Evolutionary conservation across 2,797 vertebrate species (phyloP), one percentile per base, ranked within the genome.

Genomic region (Coilia nasus): DNA sequence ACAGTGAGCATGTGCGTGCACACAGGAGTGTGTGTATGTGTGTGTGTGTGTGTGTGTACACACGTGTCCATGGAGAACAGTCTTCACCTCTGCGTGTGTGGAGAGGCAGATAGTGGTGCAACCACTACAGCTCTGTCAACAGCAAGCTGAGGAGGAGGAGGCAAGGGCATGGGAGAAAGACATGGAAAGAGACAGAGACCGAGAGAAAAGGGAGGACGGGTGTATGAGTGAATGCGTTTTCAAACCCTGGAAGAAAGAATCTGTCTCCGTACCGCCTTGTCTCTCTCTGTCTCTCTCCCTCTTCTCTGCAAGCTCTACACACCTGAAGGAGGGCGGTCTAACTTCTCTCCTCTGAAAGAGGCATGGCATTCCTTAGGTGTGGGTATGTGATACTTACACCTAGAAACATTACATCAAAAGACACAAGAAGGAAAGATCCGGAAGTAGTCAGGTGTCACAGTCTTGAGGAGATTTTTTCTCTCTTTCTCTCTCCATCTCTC

Each of bases 361-460:
- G 91, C 89, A 88, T 83, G 84, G 80, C 87, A 87, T 91, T 93
- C 89, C 89, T 88, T 89, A 88, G 83, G 90, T 88, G 89, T 89
- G 88, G 91, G 91, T 91, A 91, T 90, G 89, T 89, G 91, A 84
- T 83, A 78, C 71, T 78, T 12, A 41, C 35, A 44, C 41, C 35
- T 17, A 31, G 71, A 44, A 41, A 5, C 44, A 41, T 75, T 6
- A 78, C 15, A 17, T 44, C 71, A 78, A 44, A 31, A 44, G 71
- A 44, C 71, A 41, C 71, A 44, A 78, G 31, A 21, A 41, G 21
- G 41, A 41, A 44, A 78, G 35, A 44, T 78, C 71, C 21, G 71
- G 71, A 15, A 44, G 6, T 75, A 41, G 31, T 75, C 67, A 54
- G 50, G 14, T 54, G 9, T 54, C 50, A 54, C 50, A 14, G 3